A percentile compares a stretch with the other conserved stretches of the same genome.
phyloP scores from a whole-genome alignment of 2,888 invertebrate genomes.

The Matsumyia berberina region DNA sequence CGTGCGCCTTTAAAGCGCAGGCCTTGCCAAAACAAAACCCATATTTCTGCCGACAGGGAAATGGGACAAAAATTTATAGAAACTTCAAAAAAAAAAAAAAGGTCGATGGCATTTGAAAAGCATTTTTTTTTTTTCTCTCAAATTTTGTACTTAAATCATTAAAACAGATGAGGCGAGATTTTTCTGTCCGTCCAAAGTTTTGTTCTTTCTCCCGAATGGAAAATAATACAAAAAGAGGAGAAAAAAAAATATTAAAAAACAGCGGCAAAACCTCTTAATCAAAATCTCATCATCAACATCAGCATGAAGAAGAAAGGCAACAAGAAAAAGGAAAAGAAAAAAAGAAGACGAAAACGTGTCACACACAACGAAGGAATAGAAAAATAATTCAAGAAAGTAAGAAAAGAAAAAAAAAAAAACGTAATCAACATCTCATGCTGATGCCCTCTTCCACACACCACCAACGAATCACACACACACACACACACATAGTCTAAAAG shows the following conservation, averaged over 20 bases:
- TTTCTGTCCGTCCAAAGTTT: constrained; percentile 2
- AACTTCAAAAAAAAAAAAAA: constrained; percentile 50
- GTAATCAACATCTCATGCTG: constrained; percentile 69
- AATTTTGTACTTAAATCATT: constrained; percentile 26
- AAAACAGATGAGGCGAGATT: constrained; percentile 8
- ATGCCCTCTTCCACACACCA: constrained; percentile 55
- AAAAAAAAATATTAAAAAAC: constrained; percentile 10
- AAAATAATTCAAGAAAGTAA: constrained; percentile 70
- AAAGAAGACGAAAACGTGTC: constrained; percentile 63
- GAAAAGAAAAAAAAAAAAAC: constrained; percentile 37
- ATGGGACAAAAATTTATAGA: constrained; percentile 50
- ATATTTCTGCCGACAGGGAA: constrained; percentile 20
- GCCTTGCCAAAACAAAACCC: constrained; percentile 38
- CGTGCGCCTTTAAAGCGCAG: constrained; percentile 65
- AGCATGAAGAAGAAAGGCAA: neutral
- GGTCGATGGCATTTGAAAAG: constrained; percentile 70
- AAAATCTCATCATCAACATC: constrained; percentile 53
- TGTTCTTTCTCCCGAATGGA: constrained; percentile 23
- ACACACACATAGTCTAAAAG: constrained; percentile 10
- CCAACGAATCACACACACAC: constrained; percentile 3
- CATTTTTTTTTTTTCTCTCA: neutral
- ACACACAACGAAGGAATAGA: constrained; percentile 52
- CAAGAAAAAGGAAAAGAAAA: constrained; percentile 12
- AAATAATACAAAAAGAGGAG: constrained; percentile 3
- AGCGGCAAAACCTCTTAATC: constrained; percentile 48